Percentiles rank a stretch among this genome's conserved stretches.
These are phyloP conservation scores for Drosophila mercatorum DNA, from an alignment of 2,888 invertebrate species.

Conservation along the genomic window DNA sequence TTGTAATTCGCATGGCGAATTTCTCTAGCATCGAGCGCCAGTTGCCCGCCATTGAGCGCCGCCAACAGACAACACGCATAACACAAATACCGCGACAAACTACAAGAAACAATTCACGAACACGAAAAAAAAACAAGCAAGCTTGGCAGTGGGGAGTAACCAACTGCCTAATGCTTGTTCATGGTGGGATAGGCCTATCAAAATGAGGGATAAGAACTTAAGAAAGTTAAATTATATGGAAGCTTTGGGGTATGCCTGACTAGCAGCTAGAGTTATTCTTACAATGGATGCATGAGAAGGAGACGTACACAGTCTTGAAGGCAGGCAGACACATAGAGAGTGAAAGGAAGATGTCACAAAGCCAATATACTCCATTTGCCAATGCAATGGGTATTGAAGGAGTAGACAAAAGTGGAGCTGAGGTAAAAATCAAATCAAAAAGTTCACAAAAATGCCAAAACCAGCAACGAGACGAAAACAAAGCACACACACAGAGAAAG, in stretches of 20 bases:
- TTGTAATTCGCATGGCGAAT: constrained; percentile 72
- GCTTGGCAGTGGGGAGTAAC: not conserved
- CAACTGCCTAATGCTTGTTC: not conserved
- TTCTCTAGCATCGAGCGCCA: constrained; percentile 33
- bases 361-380: not conserved
- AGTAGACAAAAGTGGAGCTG: constrained; percentile 30
- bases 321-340: too few species aligned
- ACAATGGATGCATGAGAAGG: too few species aligned
- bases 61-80: constrained; percentile 42
- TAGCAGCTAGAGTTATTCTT: not conserved
- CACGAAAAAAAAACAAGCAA: constrained; percentile 1
- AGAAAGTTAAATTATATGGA: too few species aligned
- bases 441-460: constrained; percentile 78
- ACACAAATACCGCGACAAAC: constrained; percentile 22
- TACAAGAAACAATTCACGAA: constrained; percentile 3
- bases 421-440: constrained; percentile 76
- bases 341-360: too few species aligned
- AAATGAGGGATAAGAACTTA: not conserved
- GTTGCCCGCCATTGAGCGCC: constrained; percentile 9
- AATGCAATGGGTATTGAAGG: constrained; percentile 13
- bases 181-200: not conserved
- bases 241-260: not conserved
- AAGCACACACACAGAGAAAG: not conserved
- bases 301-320: too few species aligned
- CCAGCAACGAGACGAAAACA: constrained; percentile 25